Evolutionary conservation across 2,888 invertebrate genomes (phyloP).

Genomic region (Adelphocoris suturalis): DNA sequence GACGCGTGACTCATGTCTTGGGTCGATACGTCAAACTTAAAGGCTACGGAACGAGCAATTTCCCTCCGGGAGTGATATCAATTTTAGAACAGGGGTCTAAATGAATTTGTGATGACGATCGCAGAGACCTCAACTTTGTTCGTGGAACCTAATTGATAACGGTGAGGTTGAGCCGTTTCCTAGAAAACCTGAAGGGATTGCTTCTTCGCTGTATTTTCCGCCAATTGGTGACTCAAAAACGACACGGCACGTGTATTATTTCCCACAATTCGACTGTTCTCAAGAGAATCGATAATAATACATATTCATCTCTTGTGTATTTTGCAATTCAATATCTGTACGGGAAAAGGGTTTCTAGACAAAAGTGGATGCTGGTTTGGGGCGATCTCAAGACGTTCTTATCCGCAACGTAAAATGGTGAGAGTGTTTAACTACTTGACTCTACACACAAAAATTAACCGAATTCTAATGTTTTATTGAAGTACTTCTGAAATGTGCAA

Average conservation of each 20-base stretch:
- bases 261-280: neutral
- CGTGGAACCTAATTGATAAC: neutral
- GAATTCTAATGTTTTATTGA: too few relatives aligned
- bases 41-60: slow-evolving; percentile 49
- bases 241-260: neutral
- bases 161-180: neutral
- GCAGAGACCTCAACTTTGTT: neutral
- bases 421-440: too few relatives aligned
- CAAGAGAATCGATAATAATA: neutral
- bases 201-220: neutral
- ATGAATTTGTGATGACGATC: slow-evolving; percentile 49
- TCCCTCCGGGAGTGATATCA: slow-evolving; percentile 26
- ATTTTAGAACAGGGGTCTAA: slow-evolving; percentile 40
- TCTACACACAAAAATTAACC: too few relatives aligned
- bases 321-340: too few relatives aligned
- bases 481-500: too few relatives aligned
- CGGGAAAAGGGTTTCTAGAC: too few relatives aligned
- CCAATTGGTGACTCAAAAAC: neutral
- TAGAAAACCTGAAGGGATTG: neutral
- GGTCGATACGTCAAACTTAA: slow-evolving; percentile 61
- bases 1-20: slow-evolving; percentile 60
- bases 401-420: too few relatives aligned
- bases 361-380: too few relatives aligned
- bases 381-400: too few relatives aligned
- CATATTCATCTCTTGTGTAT: neutral